phyloP scores from a whole-genome alignment of 2,113 vertebrate species.

The Grammomys surdaster region DNA sequence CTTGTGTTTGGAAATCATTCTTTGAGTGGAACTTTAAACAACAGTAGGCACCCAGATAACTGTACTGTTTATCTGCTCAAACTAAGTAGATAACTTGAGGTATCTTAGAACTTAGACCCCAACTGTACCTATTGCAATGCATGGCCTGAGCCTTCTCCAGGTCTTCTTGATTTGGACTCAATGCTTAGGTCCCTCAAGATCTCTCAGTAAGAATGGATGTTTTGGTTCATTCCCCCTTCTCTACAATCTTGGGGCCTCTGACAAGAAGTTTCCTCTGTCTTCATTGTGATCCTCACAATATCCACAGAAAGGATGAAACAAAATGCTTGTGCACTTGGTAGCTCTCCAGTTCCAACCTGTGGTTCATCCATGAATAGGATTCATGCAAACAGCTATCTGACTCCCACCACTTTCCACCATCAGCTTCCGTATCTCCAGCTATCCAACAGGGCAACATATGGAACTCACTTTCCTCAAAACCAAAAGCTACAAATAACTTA shows the following conservation, averaged over 20 bases:
- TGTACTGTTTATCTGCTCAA: not conserved
- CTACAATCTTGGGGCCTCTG: not conserved
- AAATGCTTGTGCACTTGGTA: not conserved
- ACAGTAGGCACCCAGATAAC: not conserved
- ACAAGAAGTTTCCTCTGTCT: not conserved
- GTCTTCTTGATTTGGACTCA: not conserved
- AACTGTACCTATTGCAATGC: not conserved
- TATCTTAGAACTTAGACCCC: not conserved
- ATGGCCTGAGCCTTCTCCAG: not conserved
- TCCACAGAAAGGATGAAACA: not conserved
- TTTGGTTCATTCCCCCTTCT: not conserved
- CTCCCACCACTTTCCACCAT: not conserved
- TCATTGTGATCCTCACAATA: not conserved
- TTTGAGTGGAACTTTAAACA: not conserved
- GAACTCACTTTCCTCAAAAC: conserved; percentile 14
- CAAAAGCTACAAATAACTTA: not conserved
- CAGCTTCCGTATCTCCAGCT: not conserved
- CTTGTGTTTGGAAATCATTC: not conserved
- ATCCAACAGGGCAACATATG: not conserved
- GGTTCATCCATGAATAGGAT: not conserved
- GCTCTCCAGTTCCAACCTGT: not conserved
- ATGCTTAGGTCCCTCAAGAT: not conserved
- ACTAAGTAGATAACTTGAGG: not conserved
- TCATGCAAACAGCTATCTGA: not conserved
- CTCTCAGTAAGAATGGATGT: not conserved